These are phyloP conservation scores for Cheilosia vernalis DNA, from an alignment of 2,888 invertebrate species.

Conservation along the genomic window DNA sequence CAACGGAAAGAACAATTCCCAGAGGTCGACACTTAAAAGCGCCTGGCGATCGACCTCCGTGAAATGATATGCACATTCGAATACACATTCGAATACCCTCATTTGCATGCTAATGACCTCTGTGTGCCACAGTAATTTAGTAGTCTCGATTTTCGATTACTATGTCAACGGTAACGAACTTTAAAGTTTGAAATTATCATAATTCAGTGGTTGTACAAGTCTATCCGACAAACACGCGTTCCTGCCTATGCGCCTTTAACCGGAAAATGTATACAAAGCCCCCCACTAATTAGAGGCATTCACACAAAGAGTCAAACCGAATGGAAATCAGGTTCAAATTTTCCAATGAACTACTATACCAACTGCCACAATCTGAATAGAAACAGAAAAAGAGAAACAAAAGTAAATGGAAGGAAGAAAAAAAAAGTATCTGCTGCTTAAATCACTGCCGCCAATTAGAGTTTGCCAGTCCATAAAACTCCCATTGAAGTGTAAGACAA, in stretches of 20 bases:
- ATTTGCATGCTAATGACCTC: slow-evolving; percentile 17
- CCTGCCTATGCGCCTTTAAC: neutral
- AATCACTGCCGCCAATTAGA: slow-evolving; percentile 75
- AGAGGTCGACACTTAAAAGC: slow-evolving; percentile 2
- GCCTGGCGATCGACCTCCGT: neutral
- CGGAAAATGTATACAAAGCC: neutral
- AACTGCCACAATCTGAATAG: slow-evolving; percentile 5
- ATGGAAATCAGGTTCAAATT: slow-evolving; percentile 22
- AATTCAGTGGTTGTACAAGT: neutral
- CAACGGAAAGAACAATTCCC: neutral
- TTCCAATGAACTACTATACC: slow-evolving; percentile 4
- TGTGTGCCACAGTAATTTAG: neutral
- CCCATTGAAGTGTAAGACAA: slow-evolving; percentile 75
- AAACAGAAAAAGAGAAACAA: slow-evolving; percentile 12
- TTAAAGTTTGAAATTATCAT: neutral
- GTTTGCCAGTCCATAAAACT: slow-evolving; percentile 75
- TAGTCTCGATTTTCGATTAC: neutral
- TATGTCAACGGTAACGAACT: neutral
- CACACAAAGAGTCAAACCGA: neutral
- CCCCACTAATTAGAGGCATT: neutral
- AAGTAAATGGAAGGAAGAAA: neutral
- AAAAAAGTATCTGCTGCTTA: slow-evolving; percentile 61
- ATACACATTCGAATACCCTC: slow-evolving; percentile 8
- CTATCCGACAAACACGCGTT: neutral
- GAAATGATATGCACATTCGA: slow-evolving; percentile 10